Conservation (phyloP, 2,888 invertebrate species). For the Zygaena filipendulae region DNA sequence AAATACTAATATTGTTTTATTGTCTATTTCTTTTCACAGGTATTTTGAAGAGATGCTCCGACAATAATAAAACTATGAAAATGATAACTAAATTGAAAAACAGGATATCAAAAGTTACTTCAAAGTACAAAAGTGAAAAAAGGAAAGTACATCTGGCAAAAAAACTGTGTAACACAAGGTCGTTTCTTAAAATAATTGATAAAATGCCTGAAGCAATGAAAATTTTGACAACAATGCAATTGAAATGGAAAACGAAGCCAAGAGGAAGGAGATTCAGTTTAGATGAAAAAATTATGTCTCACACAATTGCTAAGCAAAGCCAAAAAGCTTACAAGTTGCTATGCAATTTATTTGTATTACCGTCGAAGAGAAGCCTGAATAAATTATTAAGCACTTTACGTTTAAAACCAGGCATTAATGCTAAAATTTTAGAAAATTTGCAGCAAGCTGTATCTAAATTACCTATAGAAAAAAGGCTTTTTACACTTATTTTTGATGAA, state of each 20-base stretch:
- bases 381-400: conserved; percentile 3
- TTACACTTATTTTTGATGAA: conserved; percentile 5
- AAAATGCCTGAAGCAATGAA: background rate
- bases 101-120: too few relatives aligned
- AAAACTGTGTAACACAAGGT: background rate
- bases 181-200: background rate
- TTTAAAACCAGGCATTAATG: conserved; percentile 9
- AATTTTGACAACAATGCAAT: background rate
- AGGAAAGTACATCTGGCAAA: background rate
- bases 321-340: conserved; percentile 7
- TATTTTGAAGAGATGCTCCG: too few relatives aligned
- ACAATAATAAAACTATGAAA: too few relatives aligned
- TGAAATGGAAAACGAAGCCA: background rate
- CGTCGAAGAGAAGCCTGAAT: conserved; percentile 8
- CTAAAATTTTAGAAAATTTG: conserved; percentile 4
- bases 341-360: conserved; percentile 8
- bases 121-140: background rate
- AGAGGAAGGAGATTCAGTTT: conserved; percentile 8
- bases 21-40: too few relatives aligned
- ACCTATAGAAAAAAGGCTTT: conserved; percentile 5
- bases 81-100: too few relatives aligned
- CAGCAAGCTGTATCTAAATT: background rate
- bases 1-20: too few relatives aligned
- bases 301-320: conserved; percentile 10
- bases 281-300: conserved; percentile 10